A percentile compares a stretch with the other conserved stretches of the same genome.
Evolutionary conservation across 35 echinoderm and acorn worm species (phyloP).

Genomic region (Heliocidaris erythrogramma): DNA sequence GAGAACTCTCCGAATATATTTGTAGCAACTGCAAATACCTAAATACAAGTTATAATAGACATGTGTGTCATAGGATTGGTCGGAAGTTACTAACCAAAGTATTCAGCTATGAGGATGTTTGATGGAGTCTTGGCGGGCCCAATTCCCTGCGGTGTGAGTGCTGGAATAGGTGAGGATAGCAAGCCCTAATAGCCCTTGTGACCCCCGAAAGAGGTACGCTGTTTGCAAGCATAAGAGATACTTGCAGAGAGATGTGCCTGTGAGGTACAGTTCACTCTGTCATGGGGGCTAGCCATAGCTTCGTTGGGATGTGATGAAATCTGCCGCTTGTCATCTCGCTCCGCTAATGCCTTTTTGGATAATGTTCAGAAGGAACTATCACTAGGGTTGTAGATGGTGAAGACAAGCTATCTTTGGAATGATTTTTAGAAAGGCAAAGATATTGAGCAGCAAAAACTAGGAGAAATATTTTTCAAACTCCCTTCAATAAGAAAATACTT

Average conservation of each 20-base stretch:
- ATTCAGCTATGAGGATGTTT: neutral
- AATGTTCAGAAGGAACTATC: neutral
- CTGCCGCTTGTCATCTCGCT: neutral
- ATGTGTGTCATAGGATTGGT: neutral
- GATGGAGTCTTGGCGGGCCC: neutral
- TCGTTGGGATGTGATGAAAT: constrained; percentile 21
- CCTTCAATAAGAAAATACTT: neutral
- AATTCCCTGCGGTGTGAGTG: constrained; percentile 5
- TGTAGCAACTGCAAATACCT: neutral
- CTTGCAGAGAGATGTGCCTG: constrained; percentile 25
- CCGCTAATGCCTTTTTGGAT: constrained; percentile 20
- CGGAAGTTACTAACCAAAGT: neutral
- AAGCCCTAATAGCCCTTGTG: neutral
- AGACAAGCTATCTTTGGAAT: neutral
- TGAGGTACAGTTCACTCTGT: neutral
- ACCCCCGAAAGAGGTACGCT: constrained; percentile 17
- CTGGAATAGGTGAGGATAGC: neutral
- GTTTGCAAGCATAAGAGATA: constrained; percentile 45
- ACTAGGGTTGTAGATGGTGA: neutral
- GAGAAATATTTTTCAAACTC: neutral
- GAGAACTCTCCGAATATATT: neutral
- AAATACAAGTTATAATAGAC: neutral
- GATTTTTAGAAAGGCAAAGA: neutral
- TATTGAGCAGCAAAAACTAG: neutral
- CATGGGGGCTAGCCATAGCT: neutral